Evolutionary conservation across 1,140 invertebrate species (phyloP).

Genomic region (Halyomorpha halys): DNA sequence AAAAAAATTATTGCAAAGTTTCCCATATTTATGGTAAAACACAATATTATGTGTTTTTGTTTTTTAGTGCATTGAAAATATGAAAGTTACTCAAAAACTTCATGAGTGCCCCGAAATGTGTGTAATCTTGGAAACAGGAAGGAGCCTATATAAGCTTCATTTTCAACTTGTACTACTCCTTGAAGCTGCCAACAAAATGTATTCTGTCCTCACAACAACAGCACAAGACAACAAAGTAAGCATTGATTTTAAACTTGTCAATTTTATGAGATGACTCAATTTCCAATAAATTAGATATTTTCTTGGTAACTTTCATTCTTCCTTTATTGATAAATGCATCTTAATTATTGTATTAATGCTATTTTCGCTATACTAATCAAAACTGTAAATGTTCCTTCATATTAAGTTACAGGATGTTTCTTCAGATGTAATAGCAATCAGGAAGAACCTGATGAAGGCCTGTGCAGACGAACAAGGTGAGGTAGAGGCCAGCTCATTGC

Average conservation of each 20-base stretch:
- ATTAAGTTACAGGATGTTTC: constrained; percentile 46
- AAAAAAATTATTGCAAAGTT: no score
- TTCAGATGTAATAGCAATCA: constrained; percentile 43
- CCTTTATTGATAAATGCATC: no score
- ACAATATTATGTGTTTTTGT: constrained; percentile 27
- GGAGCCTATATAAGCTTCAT: constrained; percentile 81
- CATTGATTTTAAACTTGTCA: not conserved
- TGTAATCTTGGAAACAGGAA: constrained; percentile 61
- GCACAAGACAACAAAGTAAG: constrained; percentile 41
- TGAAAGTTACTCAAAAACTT: constrained; percentile 63
- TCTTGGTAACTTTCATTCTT: no score
- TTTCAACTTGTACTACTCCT: constrained; percentile 84
- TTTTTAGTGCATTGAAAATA: constrained; percentile 56
- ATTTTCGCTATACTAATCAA: no score
- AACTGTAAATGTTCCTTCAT: not conserved
- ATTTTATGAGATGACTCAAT: no score
- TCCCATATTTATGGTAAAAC: not conserved
- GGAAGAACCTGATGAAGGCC: constrained; percentile 37
- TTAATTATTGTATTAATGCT: no score
- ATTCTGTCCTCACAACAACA: constrained; percentile 48
- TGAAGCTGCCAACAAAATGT: constrained; percentile 86
- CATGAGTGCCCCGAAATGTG: constrained; percentile 49
- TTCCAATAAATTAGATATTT: no score
- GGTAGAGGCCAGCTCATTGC: constrained; percentile 39
- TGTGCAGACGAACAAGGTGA: constrained; percentile 42